A percentile compares a stretch with the other conserved stretches of the same genome.
Evolutionary conservation across 1,140 invertebrate species (phyloP).

Genomic region (Carposina sasakii): DNA sequence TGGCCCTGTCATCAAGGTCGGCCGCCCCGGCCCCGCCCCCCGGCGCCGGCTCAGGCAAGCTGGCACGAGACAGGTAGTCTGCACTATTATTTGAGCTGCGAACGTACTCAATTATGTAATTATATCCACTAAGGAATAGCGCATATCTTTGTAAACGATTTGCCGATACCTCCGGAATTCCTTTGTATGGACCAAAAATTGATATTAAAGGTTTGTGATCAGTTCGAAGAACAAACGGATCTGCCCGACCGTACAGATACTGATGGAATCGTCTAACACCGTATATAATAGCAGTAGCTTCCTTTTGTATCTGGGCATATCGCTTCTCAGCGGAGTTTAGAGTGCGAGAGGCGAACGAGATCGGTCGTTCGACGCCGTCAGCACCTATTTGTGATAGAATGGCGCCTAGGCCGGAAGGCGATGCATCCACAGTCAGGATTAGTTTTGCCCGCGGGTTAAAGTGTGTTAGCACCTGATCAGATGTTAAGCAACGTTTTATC

Average conservation of each 20-base stretch:
- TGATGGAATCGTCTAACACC: slow-evolving; percentile 42
- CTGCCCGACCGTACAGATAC: slow-evolving; percentile 31
- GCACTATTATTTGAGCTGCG: too few relatives aligned
- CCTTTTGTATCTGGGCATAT: slow-evolving; percentile 35
- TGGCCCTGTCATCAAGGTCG: too few relatives aligned
- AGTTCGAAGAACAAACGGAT: slow-evolving; percentile 7
- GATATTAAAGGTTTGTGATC: slow-evolving; percentile 8
- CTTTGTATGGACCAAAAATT: not conserved
- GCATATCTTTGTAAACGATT: not conserved
- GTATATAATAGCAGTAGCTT: slow-evolving; percentile 60
- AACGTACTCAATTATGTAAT: too few relatives aligned
- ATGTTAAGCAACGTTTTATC: slow-evolving; percentile 28
- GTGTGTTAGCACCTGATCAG: slow-evolving; percentile 23
- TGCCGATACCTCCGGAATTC: not conserved
- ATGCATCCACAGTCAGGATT: slow-evolving; percentile 30
- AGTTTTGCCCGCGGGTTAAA: slow-evolving; percentile 42
- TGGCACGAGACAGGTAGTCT: too few relatives aligned
- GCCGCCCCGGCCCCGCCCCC: too few relatives aligned
- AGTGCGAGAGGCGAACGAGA: slow-evolving; percentile 51
- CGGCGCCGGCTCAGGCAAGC: too few relatives aligned
- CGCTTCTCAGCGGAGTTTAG: slow-evolving; percentile 43
- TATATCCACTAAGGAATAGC: too few relatives aligned
- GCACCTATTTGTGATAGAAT: slow-evolving; percentile 23
- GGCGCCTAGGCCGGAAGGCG: slow-evolving; percentile 12
- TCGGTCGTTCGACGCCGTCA: slow-evolving; percentile 29